A percentile compares a stretch with the other conserved stretches of the same genome.
Evolutionary conservation across 1,140 invertebrate genomes (phyloP).

Genomic region (Rhizoglyphus robini): DNA sequence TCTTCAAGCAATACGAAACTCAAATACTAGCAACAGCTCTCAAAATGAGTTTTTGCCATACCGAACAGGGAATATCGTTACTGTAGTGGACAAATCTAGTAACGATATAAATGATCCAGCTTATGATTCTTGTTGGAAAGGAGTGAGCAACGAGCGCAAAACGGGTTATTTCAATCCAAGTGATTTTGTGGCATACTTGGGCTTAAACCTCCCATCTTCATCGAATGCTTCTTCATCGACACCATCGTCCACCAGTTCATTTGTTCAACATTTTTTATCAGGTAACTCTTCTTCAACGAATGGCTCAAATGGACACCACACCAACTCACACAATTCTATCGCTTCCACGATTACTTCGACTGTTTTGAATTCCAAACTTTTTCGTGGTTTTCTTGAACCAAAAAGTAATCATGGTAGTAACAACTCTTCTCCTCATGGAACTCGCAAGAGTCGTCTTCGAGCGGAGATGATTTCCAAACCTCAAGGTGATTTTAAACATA

Average conservation of each 20-base stretch:
- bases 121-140: conserved; percentile 40
- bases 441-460: conserved; percentile 43
- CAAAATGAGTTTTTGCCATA: conserved; percentile 60
- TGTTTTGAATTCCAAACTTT: conserved; percentile 18
- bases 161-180: conserved; percentile 76
- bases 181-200: conserved; percentile 72
- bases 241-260: background rate
- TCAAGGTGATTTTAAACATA: conserved; percentile 91
- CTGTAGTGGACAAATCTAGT: conserved; percentile 77
- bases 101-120: conserved; percentile 55
- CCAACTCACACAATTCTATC: background rate
- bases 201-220: conserved; percentile 57
- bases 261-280: background rate
- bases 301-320: background rate
- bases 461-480: conserved; percentile 92
- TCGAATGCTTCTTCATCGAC: conserved; percentile 21
- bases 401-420: conserved; percentile 41
- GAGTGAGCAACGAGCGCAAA: conserved; percentile 64
- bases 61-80: conserved; percentile 75
- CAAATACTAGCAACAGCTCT: conserved; percentile 26
- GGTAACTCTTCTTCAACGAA: background rate
- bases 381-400: conserved; percentile 26
- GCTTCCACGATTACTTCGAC: conserved; percentile 16
- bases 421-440: conserved; percentile 25
- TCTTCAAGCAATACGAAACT: conserved; percentile 25